Percentiles rank a stretch among this genome's conserved stretches.
Conservation (phyloP, 1,140 invertebrate species). For the Wiebesia pumilae region DNA sequence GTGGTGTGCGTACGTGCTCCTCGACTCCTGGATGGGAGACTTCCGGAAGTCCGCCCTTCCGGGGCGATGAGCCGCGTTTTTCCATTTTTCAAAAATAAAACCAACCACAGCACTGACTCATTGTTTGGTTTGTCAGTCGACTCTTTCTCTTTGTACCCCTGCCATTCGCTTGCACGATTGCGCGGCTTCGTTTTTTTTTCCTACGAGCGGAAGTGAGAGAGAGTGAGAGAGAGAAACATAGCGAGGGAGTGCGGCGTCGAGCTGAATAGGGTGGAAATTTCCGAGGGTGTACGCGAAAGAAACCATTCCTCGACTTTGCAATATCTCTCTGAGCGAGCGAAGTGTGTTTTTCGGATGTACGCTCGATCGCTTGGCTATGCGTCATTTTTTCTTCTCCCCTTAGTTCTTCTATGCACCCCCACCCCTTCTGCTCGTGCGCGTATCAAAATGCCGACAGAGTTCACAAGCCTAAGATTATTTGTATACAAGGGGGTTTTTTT, state of each 20-base stretch:
- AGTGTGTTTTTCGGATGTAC: conserved; percentile 4
- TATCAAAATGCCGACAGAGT: background rate
- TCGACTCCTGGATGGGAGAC: conserved; percentile 41
- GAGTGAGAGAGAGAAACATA: background rate
- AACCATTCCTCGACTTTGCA: conserved; percentile 34
- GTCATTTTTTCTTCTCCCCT: conserved; percentile 3
- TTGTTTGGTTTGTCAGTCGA: conserved; percentile 66
- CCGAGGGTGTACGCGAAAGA: conserved; percentile 8
- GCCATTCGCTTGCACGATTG: background rate
- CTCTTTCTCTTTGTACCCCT: no score
- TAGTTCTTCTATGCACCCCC: background rate
- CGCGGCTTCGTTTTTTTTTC: background rate
- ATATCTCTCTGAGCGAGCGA: background rate
- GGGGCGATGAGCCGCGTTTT: conserved; percentile 62
- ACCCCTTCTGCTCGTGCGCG: background rate
- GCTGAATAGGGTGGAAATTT: conserved; percentile 42
- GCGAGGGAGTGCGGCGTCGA: background rate
- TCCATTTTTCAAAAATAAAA: conserved; percentile 75
- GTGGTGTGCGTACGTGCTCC: conserved; percentile 16
- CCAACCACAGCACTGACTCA: conserved; percentile 58
- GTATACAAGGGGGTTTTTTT: background rate
- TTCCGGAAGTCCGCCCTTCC: conserved; percentile 70
- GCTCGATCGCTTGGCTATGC: conserved; percentile 21
- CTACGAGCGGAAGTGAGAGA: background rate
- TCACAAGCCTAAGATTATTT: background rate